Conservation (phyloP, 2,888 invertebrate genomes). For the Venusia cambrica region DNA sequence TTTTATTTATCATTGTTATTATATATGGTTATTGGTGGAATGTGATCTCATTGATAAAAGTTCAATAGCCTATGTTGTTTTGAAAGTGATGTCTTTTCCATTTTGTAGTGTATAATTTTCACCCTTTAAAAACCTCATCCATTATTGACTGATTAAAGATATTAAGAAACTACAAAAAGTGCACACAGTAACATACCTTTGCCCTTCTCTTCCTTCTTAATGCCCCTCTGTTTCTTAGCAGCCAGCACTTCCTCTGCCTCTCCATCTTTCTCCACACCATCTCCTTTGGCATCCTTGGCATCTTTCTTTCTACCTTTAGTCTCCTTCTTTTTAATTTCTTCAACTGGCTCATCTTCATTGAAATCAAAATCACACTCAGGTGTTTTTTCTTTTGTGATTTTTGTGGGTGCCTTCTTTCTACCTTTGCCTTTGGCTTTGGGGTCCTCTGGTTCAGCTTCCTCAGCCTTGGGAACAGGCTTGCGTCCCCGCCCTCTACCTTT, state of each 20-base stretch:
- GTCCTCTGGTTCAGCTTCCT: slow-evolving; percentile 45
- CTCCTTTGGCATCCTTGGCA: slow-evolving; percentile 56
- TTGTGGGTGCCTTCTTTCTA: slow-evolving; percentile 37
- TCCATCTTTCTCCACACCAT: slow-evolving; percentile 44
- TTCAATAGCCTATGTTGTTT: too few relatives aligned
- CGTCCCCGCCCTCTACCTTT: slow-evolving; percentile 59
- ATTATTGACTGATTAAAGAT: too few relatives aligned
- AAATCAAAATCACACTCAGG: slow-evolving; percentile 38
- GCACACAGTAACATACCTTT: slow-evolving; percentile 42
- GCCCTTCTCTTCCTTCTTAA: slow-evolving; percentile 56
- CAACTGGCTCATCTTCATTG: slow-evolving; percentile 43
- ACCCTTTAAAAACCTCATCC: too few relatives aligned
- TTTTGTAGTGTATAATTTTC: too few relatives aligned
- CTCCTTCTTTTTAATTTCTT: slow-evolving; percentile 61
- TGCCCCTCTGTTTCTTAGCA: slow-evolving; percentile 52
- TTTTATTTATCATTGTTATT: too few relatives aligned
- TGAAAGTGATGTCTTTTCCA: too few relatives aligned
- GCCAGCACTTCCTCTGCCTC: slow-evolving; percentile 41
- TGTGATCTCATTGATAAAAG: too few relatives aligned
- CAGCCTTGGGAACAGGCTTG: slow-evolving; percentile 48
- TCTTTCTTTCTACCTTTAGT: slow-evolving; percentile 57
- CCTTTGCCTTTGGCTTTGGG: slow-evolving; percentile 43
- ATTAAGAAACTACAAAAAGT: too few relatives aligned
- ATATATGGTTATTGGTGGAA: too few relatives aligned
- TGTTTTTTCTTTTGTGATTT: slow-evolving; percentile 43